phyloP scores from a whole-genome alignment of 92 coral and sea anemone species.

The Pocillopora grandis region DNA sequence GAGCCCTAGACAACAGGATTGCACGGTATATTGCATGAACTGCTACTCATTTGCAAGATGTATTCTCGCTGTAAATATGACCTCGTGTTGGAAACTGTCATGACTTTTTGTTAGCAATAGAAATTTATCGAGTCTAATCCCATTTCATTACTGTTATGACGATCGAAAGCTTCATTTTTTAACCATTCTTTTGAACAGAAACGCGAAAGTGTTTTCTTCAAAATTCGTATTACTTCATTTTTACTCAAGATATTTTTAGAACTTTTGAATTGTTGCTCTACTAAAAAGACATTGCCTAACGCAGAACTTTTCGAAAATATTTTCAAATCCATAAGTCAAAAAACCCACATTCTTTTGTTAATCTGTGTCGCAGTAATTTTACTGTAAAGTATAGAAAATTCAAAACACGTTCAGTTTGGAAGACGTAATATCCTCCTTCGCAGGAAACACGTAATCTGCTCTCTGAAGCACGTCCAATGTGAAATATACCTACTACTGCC shows the following conservation, averaged over 20 bases:
- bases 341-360: neutral
- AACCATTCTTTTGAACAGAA: neutral
- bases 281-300: neutral
- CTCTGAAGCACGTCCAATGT: neutral
- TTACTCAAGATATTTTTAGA: neutral
- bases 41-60: neutral
- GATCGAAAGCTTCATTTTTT: neutral
- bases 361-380: neutral
- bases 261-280: neutral
- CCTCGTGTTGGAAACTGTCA: no score
- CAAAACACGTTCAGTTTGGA: neutral
- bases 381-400: constrained; percentile 12
- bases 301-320: no score
- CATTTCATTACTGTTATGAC: no score
- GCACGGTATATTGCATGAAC: neutral
- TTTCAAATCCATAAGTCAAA: neutral
- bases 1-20: neutral
- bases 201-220: neutral
- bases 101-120: no score
- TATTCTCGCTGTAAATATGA: neutral
- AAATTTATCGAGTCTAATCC: no score
- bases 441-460: constrained; percentile 32
- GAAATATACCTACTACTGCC: neutral
- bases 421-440: neutral
- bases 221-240: neutral